Conservation (phyloP, 1,140 invertebrate genomes). For the Stegodyphus dumicola region DNA sequence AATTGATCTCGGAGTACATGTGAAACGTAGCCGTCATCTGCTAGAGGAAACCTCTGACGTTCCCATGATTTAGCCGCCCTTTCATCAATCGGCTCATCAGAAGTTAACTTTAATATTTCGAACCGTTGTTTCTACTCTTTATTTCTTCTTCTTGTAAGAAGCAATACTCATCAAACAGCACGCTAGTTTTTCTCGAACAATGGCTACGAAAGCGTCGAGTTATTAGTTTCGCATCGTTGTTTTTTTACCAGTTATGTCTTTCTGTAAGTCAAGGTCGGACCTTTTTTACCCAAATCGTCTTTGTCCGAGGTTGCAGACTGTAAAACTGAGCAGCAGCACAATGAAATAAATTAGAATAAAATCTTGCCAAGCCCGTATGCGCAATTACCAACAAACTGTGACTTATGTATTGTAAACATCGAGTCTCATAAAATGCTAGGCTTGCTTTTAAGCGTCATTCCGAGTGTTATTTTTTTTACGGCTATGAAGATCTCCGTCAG, state of each 20-base stretch:
- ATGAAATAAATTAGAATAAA: constrained; percentile 52
- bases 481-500: too few species aligned
- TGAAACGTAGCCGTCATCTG: too few species aligned
- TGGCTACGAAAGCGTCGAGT: constrained; percentile 1
- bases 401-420: constrained; percentile 30
- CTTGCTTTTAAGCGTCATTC: not conserved
- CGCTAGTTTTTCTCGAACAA: constrained; percentile 30
- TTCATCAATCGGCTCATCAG: too few species aligned
- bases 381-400: constrained; percentile 57
- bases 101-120: too few species aligned
- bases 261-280: constrained; percentile 55
- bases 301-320: constrained; percentile 13
- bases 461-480: too few species aligned
- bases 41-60: too few species aligned
- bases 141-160: too few species aligned
- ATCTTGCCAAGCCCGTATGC: constrained; percentile 32
- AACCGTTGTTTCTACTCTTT: too few species aligned
- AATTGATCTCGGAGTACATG: too few species aligned
- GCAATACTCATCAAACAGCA: not conserved
- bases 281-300: constrained; percentile 16
- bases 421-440: constrained; percentile 13
- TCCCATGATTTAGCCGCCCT: too few species aligned
- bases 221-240: constrained; percentile 54
- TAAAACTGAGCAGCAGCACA: constrained; percentile 3
- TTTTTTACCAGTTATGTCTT: constrained; percentile 53